Evolutionary conservation across 92 coral and sea anemone species (phyloP), one percentile per base, ranked within the genome.

Genomic region (Virgularia gustaviana): DNA sequence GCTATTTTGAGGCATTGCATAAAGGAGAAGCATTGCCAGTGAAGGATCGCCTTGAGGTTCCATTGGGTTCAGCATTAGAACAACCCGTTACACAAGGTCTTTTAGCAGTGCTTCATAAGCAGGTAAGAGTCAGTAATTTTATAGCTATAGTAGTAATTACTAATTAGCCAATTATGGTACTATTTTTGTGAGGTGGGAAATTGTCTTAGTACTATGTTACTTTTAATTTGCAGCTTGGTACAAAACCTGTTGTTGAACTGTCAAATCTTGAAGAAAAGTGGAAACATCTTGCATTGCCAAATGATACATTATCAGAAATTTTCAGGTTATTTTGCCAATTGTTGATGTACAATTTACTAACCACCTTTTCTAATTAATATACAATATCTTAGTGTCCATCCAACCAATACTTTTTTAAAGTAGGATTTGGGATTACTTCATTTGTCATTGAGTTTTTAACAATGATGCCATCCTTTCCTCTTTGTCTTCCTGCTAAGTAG

Each of bases 1-100:
- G 98, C 44, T 92, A 92, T 72, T 92, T 92, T 83, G 98, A 92
- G 38, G 98, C 98, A 38, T 82, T 89, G 3, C 79, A 96, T 0
- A 89, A 92, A 72, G 94, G 94, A 36, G 87, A 89, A 60, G 83
- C 96, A 38, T 94, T 96, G 15, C 98, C 98, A 8, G 88, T 85
- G 16, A 89, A 92, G 73, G 98, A 92, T 6, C 87, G 98, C 4
- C 88, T 92, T 37, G 98, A 92, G 70, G 81, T 81, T 55, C 87
- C 86, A 63, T 61, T 91, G 9, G 98, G 98, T 27, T 80, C 90
- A 66, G 96, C 98, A 2, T 62, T 92, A 49, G 96, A 92, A 56
- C 87, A 81, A 63, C 96, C 96, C 15, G 63, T 92, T 31, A 92
- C 94, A 0, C 89, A 86, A 31, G 98, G 98, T 41, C 83, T 86